Evolutionary conservation across 2,113 vertebrate genomes (phyloP).

Genomic region (Callithrix jacchus): DNA sequence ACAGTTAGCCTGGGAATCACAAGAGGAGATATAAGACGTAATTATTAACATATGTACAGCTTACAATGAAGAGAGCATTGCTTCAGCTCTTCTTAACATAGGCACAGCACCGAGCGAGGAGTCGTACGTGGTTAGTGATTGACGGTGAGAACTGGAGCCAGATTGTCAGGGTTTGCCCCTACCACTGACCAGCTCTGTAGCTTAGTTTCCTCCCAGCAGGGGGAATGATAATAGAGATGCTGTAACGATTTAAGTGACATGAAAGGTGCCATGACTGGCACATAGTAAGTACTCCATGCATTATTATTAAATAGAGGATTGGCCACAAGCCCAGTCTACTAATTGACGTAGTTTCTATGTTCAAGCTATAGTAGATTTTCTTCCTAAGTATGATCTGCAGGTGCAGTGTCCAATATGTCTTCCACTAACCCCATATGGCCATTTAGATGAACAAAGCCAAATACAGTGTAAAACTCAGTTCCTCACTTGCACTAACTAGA

Average conservation of each 20-base stretch:
- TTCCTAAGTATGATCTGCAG: not conserved
- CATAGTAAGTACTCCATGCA: rapidly evolving
- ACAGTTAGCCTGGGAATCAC: not conserved
- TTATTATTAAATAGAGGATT: not conserved
- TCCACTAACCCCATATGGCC: not conserved
- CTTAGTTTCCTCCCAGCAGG: not conserved
- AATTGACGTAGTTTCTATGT: not conserved
- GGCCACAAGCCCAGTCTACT: not conserved
- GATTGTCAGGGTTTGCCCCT: rapidly evolving
- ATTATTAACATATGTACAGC: not conserved
- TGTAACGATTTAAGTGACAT: not conserved
- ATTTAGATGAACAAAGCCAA: not conserved
- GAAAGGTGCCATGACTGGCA: not conserved
- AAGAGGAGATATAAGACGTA: not conserved
- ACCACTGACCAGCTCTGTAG: rapidly evolving
- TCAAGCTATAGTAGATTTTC: not conserved
- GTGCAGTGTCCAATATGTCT: not conserved
- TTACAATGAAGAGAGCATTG: not conserved
- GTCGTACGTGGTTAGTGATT: rapidly evolving
- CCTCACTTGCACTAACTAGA: not conserved
- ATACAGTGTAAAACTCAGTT: not conserved
- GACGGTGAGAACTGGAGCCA: not conserved
- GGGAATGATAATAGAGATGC: not conserved
- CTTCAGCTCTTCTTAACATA: not conserved
- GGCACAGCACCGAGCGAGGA: rapidly evolving